Percentiles rank a stretch among this genome's conserved stretches.
Evolutionary conservation across 2,113 vertebrate species (phyloP).

Genomic region (Petaurus breviceps): DNA sequence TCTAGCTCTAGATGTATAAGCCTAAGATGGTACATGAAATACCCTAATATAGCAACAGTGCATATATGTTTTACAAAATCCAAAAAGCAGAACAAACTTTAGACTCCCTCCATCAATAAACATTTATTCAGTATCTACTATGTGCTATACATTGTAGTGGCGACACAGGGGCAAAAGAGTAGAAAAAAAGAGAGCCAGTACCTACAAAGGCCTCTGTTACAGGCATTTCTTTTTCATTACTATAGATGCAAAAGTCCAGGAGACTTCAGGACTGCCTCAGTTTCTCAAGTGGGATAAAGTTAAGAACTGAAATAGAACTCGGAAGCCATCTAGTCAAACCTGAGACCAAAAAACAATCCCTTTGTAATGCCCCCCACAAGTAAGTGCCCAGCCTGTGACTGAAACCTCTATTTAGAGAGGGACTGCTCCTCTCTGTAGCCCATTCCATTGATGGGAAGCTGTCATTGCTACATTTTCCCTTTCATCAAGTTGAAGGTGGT

Average conservation of each 20-base stretch:
- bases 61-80: too few relatives aligned
- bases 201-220: too few relatives aligned
- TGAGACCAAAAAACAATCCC: neutral
- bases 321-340: neutral
- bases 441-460: neutral
- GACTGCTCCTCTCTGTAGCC: neutral
- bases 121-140: neutral
- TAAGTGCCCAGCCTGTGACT: too few relatives aligned
- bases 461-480: neutral
- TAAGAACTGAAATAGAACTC: neutral
- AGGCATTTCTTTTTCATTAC: neutral
- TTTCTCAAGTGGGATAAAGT: neutral
- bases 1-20: neutral
- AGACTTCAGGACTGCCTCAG: neutral
- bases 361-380: neutral
- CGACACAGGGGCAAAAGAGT: neutral
- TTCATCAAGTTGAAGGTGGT: too few relatives aligned
- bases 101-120: neutral
- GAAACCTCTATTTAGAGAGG: neutral
- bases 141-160: neutral
- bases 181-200: neutral
- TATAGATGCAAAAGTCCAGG: neutral
- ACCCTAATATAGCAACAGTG: neutral
- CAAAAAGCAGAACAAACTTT: neutral
- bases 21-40: neutral